Evolutionary conservation across 2,113 vertebrate species (phyloP), one percentile per base, ranked within the genome.

Genomic region (Eptesicus fuscus): DNA sequence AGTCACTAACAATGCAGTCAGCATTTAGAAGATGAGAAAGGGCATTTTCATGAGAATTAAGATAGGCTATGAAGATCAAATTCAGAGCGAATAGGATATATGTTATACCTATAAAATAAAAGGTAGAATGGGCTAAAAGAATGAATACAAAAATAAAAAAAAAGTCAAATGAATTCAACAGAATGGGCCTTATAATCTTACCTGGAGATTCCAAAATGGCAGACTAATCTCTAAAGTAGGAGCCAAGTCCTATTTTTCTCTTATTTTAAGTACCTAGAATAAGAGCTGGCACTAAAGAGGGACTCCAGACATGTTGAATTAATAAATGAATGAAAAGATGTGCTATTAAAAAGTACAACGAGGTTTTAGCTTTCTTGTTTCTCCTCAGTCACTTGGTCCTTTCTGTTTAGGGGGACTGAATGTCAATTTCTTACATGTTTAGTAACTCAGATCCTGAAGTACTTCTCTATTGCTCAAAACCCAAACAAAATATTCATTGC

Each of bases 111-210:
- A 6, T 73, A 51, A 63, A 90, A 84, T n/a, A 59, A 16, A 59
- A 76, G 28, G 11, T 69, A 56, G 35, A 69, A 35, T 23, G 13
- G 18, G 56, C 20, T 88, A 83, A 69, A 70, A 92, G 61, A 80
- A 91, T 63, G 44, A 73, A 8, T 17, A 47, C 32, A 78, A 47
- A 37, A 47, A 47, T 59, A 13, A 25, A 63, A 23, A 37, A 70
- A 49, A 91, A 35, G 4, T 88, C 92, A 96, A 73, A 44, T 88
- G 53, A 93, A 85, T 69, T 92, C 65, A 82, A 85, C 11, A 93
- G 61, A 88, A 93, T 7, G 40, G 10, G 20, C 9, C 20, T 9
- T 87, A 65, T 2, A 11, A 9, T 95, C 25, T 93, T 79, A 85
- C 53, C 13, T 71, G 42, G 59, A 70, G n/a, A 77, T 30, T 85